These are phyloP conservation scores for Callyntrura guangdongensis DNA, from an alignment of 2,888 invertebrate species.

Conservation along the genomic window DNA sequence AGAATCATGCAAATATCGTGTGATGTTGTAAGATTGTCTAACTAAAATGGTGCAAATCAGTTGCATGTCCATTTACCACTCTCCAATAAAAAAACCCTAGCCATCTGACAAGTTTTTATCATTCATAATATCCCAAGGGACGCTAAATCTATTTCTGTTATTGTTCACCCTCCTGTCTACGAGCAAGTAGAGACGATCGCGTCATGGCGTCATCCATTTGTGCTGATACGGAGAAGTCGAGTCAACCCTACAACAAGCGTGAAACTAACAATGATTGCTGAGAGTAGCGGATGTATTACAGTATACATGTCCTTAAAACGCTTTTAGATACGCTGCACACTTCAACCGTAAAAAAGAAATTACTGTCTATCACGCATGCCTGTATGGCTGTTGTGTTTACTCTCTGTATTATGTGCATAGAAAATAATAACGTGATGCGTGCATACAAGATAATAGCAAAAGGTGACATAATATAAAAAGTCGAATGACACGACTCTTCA, in stretches of 20 bases:
- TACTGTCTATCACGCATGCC: slow-evolving; percentile 32
- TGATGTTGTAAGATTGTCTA: slow-evolving; percentile 64
- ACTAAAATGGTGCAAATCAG: slow-evolving; percentile 81
- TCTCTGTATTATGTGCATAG: neutral
- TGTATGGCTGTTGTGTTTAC: slow-evolving; percentile 19
- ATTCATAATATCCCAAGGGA: slow-evolving; percentile 64
- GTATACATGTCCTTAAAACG: slow-evolving; percentile 7
- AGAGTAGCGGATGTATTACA: slow-evolving; percentile 30
- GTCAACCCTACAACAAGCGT: neutral
- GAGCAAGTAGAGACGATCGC: neutral
- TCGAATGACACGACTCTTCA: slow-evolving; percentile 64
- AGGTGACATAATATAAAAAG: slow-evolving; percentile 71
- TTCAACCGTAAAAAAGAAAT: slow-evolving; percentile 45
- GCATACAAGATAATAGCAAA: neutral
- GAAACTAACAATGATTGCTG: slow-evolving; percentile 35
- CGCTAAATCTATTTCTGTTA: slow-evolving; percentile 28
- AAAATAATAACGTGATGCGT: too few relatives aligned
- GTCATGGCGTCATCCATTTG: neutral
- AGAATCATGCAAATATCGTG: slow-evolving; percentile 65
- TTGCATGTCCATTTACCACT: slow-evolving; percentile 75
- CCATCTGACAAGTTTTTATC: slow-evolving; percentile 75
- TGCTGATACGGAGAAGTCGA: neutral
- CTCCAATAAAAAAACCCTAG: slow-evolving; percentile 32
- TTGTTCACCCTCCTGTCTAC: slow-evolving; percentile 9
- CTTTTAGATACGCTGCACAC: slow-evolving; percentile 15